Evolutionary conservation across 2,888 invertebrate genomes (phyloP), one percentile per base, ranked within the genome.

Genomic region (Lottia gigantea): DNA sequence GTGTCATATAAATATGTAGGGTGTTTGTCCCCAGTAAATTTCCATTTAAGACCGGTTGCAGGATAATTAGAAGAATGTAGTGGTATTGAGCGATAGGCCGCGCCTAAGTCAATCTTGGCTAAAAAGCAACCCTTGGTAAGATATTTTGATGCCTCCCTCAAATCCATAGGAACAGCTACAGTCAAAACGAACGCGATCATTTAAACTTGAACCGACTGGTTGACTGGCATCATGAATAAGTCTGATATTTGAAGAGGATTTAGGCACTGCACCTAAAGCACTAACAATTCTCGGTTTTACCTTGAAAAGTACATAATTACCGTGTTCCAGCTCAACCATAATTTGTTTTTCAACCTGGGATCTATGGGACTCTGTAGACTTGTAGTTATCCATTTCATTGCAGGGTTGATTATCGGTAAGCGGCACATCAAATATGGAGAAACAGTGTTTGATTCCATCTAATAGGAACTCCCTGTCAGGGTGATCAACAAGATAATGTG

Each of bases 41-140:
- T 55, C 55, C 55, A 55, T 14, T 55, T 55, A 25, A 67, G 40
- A 12, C 67, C 67, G n/a, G 67, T 67, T 2, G 67, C 62, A 12
- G 16, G 8, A 67, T 31, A 67, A 46, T 67, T 67, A n/a, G 67
- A 67, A 11, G 67, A 31, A 11, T 67, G 61, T 23, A 67, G 25
- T 31, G 25, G 12, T 16, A 67, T 62, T 25, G 68, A 67, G 16
- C 67, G 25, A 31, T 67, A 67, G 12, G 61, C 67, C 1, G n/a
- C 25, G 23, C 19, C 23, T 40, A 66, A 46, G 19, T 55, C 55
- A n/a, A 55, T 23, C 8, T 55, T 55, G 7, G 55, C n/a, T 23
- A 55, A 55, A 55, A 8, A 55, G 14, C 55, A 55, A 23, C 55
- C 55, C 11, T 6, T 8, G 1, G 40, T 40, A 6, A 40, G 8